A percentile compares a stretch with the other conserved stretches of the same genome.
These are phyloP conservation scores for Hirtodrosophila cameraria DNA, from an alignment of 2,888 invertebrate genomes.

Conservation along the genomic window DNA sequence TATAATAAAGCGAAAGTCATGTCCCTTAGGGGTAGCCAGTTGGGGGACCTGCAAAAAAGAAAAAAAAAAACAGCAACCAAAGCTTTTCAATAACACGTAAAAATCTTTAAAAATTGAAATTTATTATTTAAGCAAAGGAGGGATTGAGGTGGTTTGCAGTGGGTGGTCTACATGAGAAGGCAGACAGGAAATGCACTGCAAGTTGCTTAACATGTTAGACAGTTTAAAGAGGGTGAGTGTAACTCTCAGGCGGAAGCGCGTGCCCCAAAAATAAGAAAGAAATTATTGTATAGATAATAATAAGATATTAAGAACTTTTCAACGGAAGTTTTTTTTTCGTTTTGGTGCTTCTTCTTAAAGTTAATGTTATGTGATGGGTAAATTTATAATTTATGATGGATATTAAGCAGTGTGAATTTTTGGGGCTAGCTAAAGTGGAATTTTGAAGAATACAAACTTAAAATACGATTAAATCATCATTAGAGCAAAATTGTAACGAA, in stretches of 20 bases:
- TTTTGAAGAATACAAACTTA: neutral
- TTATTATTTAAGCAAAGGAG: slow-evolving; percentile 74
- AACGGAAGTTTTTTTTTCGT: slow-evolving; percentile 28
- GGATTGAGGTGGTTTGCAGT: too few species aligned
- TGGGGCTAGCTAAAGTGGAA: neutral
- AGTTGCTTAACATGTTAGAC: slow-evolving; percentile 51
- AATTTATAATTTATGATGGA: slow-evolving; percentile 70
- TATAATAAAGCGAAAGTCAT: slow-evolving; percentile 77
- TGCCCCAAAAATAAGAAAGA: slow-evolving; percentile 21
- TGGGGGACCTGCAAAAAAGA: slow-evolving; percentile 27
- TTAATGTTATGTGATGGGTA: slow-evolving; percentile 43
- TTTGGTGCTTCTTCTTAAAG: slow-evolving; percentile 21
- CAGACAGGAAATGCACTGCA: slow-evolving; percentile 62
- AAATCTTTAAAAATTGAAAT: slow-evolving; percentile 77
- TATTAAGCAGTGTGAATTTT: slow-evolving; percentile 20
- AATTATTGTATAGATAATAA: slow-evolving; percentile 65
- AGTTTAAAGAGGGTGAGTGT: slow-evolving; percentile 18
- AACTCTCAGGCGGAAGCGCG: slow-evolving; percentile 51
- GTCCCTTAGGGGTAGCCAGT: slow-evolving; percentile 62
- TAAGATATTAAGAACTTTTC: slow-evolving; percentile 65
- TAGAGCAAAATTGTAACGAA: too few species aligned
- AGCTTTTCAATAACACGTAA: slow-evolving; percentile 73
- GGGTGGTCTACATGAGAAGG: slow-evolving; percentile 8
- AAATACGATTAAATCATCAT: slow-evolving; percentile 13
- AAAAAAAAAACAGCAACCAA: slow-evolving; percentile 23